A percentile compares a stretch with the other conserved stretches of the same genome.
Conservation (phyloP, 2,113 vertebrate species). For the Leptocoma aspasia region DNA sequence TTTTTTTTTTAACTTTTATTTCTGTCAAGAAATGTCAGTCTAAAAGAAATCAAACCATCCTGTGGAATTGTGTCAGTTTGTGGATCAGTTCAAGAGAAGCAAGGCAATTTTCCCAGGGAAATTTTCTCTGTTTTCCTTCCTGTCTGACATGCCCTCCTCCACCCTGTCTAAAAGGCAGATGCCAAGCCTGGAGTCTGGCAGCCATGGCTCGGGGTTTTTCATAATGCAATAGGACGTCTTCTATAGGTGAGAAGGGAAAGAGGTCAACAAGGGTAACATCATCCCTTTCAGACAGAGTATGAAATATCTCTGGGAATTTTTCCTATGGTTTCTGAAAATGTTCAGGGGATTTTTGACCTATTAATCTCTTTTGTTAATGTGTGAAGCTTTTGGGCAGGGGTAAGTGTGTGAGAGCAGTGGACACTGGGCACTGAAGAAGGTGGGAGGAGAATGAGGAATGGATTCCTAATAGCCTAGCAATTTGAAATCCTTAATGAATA, state of each 20-base stretch:
- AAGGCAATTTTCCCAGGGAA: background rate
- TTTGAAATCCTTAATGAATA: background rate
- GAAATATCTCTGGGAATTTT: background rate
- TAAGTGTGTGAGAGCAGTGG: background rate
- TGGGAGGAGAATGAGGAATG: background rate
- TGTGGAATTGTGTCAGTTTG: background rate
- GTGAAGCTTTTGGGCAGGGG: background rate
- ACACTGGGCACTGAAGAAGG: background rate
- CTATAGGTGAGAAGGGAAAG: background rate
- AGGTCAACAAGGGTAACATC: background rate
- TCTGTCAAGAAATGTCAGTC: background rate
- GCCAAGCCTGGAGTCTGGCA: background rate
- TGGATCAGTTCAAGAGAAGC: background rate
- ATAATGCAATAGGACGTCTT: background rate
- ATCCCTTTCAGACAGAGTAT: background rate
- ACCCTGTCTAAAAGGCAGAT: background rate
- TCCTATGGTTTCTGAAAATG: background rate
- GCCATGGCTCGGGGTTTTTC: background rate
- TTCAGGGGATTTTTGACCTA: background rate
- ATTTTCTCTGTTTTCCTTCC: background rate
- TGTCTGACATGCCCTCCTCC: accelerated
- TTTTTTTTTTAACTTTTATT: background rate
- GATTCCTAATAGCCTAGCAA: background rate
- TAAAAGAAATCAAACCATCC: slow-evolving; percentile 9
- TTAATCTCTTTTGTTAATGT: background rate